A percentile compares a stretch with the other conserved stretches of the same genome.
Evolutionary conservation across 2,888 invertebrate genomes (phyloP).

Genomic region (Limnephilus lunatus): DNA sequence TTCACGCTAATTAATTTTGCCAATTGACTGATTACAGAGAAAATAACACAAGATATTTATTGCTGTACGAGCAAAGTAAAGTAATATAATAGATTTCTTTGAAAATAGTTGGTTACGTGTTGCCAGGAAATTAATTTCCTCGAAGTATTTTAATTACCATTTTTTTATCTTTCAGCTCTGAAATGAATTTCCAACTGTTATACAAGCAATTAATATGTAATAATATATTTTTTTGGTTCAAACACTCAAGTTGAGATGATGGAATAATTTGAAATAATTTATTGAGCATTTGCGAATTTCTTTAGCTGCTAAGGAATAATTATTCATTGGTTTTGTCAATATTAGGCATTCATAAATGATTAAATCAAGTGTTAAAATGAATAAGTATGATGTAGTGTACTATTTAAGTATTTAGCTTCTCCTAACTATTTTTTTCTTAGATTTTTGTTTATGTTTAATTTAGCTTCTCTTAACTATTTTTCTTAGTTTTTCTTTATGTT

Average conservation of each 20-base stretch:
- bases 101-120: neutral
- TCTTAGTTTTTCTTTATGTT: too few relatives aligned
- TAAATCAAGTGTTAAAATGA: too few relatives aligned
- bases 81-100: neutral
- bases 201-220: neutral
- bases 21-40: neutral
- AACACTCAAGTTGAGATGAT: neutral
- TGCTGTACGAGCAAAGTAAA: neutral
- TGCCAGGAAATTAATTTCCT: neutral
- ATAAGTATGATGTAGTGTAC: too few relatives aligned
- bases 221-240: neutral
- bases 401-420: too few relatives aligned
- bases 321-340: neutral
- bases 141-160: neutral
- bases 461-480: too few relatives aligned
- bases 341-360: too few relatives aligned
- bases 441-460: too few relatives aligned
- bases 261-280: neutral
- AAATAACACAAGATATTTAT: neutral
- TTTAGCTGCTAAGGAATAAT: neutral
- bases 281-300: neutral
- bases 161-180: neutral
- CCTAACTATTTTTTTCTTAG: too few relatives aligned
- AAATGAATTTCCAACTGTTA: neutral
- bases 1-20: neutral